Conservation (phyloP, 1,140 invertebrate species). For the Leptonema lineaticorne region DNA sequence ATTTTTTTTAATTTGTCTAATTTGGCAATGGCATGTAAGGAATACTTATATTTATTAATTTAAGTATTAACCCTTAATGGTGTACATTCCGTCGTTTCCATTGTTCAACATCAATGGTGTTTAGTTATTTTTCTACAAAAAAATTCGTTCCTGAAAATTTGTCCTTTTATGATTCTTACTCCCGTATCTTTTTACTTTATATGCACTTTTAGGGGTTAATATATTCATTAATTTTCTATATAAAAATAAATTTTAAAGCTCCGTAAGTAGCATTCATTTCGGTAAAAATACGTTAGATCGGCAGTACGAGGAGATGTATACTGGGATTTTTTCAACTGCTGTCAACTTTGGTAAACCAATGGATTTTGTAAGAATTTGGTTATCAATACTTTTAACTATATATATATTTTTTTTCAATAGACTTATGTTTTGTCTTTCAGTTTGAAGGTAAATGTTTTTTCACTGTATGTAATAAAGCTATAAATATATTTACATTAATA, state of each 20-base stretch:
- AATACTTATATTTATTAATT: no score
- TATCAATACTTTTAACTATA: background rate
- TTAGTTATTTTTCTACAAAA: background rate
- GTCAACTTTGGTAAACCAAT: conserved; percentile 21
- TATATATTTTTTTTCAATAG: conserved; percentile 2
- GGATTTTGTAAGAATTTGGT: conserved; percentile 17
- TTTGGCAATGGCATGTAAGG: background rate
- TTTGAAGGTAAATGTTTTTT: conserved; percentile 2
- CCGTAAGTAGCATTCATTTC: conserved; percentile 23
- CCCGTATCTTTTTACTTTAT: background rate
- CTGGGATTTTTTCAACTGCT: conserved; percentile 18
- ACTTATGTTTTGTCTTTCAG: conserved; percentile 14
- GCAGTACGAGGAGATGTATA: conserved; percentile 13
- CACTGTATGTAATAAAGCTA: background rate
- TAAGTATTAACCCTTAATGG: background rate
- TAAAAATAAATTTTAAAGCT: conserved; percentile 3
- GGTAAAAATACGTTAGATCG: background rate
- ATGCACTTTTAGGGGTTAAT: conserved; percentile 15
- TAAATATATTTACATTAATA: no score
- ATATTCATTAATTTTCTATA: background rate
- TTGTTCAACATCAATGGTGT: background rate
- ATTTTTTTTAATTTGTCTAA: background rate
- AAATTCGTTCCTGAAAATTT: no score
- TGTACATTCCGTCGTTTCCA: background rate
- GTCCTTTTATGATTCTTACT: background rate